Evolutionary conservation across 2,113 vertebrate species (phyloP).

Genomic region (Trachemys scripta): DNA sequence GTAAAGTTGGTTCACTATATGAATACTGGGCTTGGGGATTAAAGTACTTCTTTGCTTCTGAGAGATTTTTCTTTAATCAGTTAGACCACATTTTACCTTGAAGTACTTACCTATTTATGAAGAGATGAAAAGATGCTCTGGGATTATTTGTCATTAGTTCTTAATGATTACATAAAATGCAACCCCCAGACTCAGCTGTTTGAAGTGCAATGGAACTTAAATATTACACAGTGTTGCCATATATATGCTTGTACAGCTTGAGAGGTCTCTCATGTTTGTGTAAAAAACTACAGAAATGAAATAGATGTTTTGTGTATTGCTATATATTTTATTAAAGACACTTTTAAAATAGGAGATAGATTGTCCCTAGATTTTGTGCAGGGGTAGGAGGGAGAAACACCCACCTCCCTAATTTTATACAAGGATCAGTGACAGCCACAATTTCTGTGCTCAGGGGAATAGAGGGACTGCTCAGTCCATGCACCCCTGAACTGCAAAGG

Average conservation of each 20-base stretch:
- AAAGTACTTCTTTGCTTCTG: background rate
- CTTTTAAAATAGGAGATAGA: background rate
- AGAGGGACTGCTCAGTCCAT: background rate
- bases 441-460: background rate
- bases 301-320: background rate
- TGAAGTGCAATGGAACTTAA: constrained; percentile 15
- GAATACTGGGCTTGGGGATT: background rate
- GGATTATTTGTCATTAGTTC: constrained; percentile 19
- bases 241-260: constrained; percentile 33
- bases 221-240: constrained; percentile 5
- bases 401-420: background rate
- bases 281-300: background rate
- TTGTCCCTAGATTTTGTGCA: background rate
- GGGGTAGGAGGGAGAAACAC: background rate
- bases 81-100: background rate
- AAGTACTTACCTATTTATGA: background rate
- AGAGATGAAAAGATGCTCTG: background rate
- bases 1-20: background rate
- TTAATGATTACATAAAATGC: constrained; percentile 1
- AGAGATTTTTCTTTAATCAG: background rate
- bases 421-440: background rate
- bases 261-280: background rate
- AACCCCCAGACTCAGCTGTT: constrained; percentile 8
- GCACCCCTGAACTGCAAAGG: background rate
- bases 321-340: background rate